These are phyloP conservation scores for Sarcophaga rosellei DNA, from an alignment of 2,888 invertebrate species.

Conservation along the genomic window DNA sequence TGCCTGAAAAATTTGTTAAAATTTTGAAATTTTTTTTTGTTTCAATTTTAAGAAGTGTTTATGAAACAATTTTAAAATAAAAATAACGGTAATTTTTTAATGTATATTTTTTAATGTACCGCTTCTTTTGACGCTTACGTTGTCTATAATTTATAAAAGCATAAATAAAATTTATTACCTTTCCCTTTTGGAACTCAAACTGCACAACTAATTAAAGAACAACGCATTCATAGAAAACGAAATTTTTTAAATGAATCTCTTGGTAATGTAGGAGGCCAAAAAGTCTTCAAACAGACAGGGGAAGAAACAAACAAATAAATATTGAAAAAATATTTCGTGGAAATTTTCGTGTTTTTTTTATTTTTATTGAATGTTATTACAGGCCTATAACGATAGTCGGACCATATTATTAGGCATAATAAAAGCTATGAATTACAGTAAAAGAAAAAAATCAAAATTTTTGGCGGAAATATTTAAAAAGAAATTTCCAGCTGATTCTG, in stretches of 20 bases:
- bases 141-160: slow-evolving; percentile 27
- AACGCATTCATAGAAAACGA: neutral
- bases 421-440: slow-evolving; percentile 34
- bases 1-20: too few relatives aligned
- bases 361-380: neutral
- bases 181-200: slow-evolving; percentile 1
- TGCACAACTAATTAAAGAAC: slow-evolving; percentile 19
- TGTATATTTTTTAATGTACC: too few relatives aligned
- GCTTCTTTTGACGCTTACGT: too few relatives aligned
- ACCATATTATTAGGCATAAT: slow-evolving; percentile 23
- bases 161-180: slow-evolving; percentile 52
- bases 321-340: slow-evolving; percentile 21
- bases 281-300: neutral
- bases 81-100: too few relatives aligned
- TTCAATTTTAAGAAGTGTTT: too few relatives aligned
- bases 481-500: slow-evolving; percentile 54
- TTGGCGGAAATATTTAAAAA: slow-evolving; percentile 59
- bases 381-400: neutral
- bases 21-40: too few relatives aligned
- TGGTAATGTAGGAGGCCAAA: slow-evolving; percentile 45
- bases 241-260: neutral
- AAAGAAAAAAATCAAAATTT: slow-evolving; percentile 12
- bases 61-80: too few relatives aligned
- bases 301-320: slow-evolving; percentile 17
- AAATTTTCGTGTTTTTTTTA: slow-evolving; percentile 22